A percentile compares a stretch with the other conserved stretches of the same genome.
Conservation (phyloP, 2,888 invertebrate genomes). For the Anarsia innoxiella region DNA sequence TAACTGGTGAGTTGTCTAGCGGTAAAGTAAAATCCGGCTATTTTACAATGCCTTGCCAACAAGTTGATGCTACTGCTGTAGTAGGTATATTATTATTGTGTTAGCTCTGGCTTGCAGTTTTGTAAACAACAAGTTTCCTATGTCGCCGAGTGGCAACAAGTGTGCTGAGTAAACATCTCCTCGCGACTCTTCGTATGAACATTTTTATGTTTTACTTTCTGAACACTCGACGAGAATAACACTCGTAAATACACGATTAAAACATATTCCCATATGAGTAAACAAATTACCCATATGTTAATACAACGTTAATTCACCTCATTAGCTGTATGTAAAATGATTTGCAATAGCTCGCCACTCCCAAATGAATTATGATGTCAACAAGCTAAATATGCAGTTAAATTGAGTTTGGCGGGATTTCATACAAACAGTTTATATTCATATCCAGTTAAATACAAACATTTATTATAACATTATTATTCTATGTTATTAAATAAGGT, state of each 20-base stretch:
- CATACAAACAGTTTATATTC: no score
- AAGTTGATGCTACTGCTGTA: no score
- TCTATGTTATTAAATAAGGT: no score
- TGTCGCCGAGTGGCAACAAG: constrained; percentile 33
- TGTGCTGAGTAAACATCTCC: constrained; percentile 27
- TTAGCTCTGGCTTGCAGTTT: constrained; percentile 17
- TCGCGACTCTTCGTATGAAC: constrained; percentile 8
- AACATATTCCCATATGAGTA: background rate
- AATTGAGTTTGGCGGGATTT: no score
- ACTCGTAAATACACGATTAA: background rate
- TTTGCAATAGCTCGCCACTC: constrained; percentile 1
- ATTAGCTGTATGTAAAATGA: constrained; percentile 1
- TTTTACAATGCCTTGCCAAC: no score
- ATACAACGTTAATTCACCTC: background rate
- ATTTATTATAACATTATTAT: no score
- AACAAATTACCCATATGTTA: background rate
- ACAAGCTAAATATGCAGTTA: no score
- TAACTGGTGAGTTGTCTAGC: no score
- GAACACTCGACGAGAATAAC: background rate
- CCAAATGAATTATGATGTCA: constrained; percentile 5
- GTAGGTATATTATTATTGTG: no score
- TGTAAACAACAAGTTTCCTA: constrained; percentile 15
- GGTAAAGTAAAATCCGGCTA: no score
- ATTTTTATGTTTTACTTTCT: constrained; percentile 10
- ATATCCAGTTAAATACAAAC: no score